phyloP scores from a whole-genome alignment of 2,888 invertebrate genomes.

The Hydropsyche betteni region DNA sequence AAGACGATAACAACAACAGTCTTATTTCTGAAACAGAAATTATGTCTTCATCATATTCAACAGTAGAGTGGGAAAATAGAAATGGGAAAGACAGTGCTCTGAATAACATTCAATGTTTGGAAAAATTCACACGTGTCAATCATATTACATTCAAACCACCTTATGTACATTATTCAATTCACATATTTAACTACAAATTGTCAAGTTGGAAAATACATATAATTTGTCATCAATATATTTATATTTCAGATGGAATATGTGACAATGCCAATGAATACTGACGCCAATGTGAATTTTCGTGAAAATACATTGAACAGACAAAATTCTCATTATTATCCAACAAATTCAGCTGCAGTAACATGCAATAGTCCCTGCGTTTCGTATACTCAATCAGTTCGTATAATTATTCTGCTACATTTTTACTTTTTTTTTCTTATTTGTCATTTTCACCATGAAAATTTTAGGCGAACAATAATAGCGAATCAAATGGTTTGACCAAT shows the following conservation, averaged over 20 bases:
- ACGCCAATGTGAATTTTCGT: conserved; percentile 11
- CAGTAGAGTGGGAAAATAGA: conserved; percentile 13
- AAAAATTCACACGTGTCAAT: conserved; percentile 60
- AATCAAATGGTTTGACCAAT: neutral
- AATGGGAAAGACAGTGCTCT: neutral
- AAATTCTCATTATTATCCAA: conserved; percentile 10
- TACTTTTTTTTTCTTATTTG: neutral
- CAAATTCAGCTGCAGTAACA: neutral
- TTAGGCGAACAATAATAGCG: no score
- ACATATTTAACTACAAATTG: neutral
- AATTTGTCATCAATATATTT: no score
- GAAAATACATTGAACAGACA: conserved; percentile 7
- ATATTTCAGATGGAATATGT: conserved; percentile 37
- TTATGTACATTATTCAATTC: conserved; percentile 59
- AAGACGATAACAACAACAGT: conserved; percentile 42
- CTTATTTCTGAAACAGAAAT: conserved; percentile 28
- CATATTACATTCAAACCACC: conserved; percentile 61
- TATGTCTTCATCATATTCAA: neutral
- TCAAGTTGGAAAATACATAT: neutral
- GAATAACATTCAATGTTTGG: conserved; percentile 36
- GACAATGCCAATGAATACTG: conserved; percentile 47
- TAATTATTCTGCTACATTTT: neutral
- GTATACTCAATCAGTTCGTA: neutral
- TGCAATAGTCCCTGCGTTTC: neutral
- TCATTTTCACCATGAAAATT: neutral